Percentiles rank a stretch among this genome's conserved stretches.
Evolutionary conservation across 2,113 vertebrate species (phyloP).

Genomic region (Ciconia boyciana): DNA sequence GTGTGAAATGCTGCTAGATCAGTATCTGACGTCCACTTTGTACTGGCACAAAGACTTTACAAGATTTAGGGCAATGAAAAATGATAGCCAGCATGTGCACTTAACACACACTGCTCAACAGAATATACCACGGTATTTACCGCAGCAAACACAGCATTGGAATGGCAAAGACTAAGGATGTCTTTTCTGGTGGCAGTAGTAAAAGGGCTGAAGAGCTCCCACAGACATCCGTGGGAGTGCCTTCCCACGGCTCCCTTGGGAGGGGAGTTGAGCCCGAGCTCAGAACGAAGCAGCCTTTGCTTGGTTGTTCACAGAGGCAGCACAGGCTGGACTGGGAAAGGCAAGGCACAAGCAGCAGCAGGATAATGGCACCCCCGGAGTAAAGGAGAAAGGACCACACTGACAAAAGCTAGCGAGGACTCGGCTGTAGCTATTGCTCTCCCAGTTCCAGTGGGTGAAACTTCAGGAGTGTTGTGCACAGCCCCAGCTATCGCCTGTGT

Average conservation of each 20-base stretch:
- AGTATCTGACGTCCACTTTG: not conserved
- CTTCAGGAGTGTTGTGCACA: not conserved
- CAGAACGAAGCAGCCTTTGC: not conserved
- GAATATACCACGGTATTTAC: not conserved
- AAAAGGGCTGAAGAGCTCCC: not conserved
- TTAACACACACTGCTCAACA: not conserved
- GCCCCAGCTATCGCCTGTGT: not conserved
- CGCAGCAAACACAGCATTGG: not conserved
- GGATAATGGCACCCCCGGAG: accelerated
- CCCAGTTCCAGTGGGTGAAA: not conserved
- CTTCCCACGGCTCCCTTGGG: accelerated
- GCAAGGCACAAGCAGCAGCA: not conserved
- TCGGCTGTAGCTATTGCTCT: no score
- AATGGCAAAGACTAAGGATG: not conserved
- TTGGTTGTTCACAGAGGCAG: not conserved
- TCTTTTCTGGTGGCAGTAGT: not conserved
- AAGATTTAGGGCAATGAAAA: not conserved
- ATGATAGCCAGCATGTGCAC: not conserved
- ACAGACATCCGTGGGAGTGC: accelerated
- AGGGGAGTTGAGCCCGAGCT: accelerated
- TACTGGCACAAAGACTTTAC: not conserved
- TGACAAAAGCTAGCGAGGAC: no score
- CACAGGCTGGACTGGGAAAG: not conserved
- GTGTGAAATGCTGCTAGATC: not conserved
- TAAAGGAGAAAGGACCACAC: not conserved